Base-by-base conservation (phyloP, 2,888 invertebrate genomes). In the Cloeon dipterum region DNA sequence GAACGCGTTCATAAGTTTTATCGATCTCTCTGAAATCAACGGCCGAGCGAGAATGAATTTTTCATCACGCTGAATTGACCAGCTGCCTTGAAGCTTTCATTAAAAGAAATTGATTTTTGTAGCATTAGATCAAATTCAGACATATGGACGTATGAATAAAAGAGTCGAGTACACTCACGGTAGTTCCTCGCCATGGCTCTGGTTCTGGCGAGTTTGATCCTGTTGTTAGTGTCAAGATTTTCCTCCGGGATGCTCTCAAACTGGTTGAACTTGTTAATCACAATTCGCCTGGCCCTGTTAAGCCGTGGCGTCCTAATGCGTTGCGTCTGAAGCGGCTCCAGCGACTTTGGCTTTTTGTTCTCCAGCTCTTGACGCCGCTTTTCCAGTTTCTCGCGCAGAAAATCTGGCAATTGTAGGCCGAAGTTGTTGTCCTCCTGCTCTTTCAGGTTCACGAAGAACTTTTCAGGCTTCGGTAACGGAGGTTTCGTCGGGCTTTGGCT, bases 181-280 rank as follows among this genome's bases (percentile, higher is more conserved):
- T n/a, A n/a, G n/a, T n/a, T n/a, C n/a, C n/a, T n/a, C n/a, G n/a
- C n/a, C n/a, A n/a, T n/a, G n/a, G n/a, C n/a, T n/a, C n/a, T n/a
- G n/a, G n/a, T n/a, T n/a, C n/a, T n/a, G n/a, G n/a, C n/a, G n/a
- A n/a, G n/a, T n/a, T n/a, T n/a, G n/a, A n/a, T n/a, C n/a, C n/a
- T n/a, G n/a, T n/a, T n/a, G n/a, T n/a, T 29, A 29, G 29, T 5
- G n/a, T 29, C 29, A n/a, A 10, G 8, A 5, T 18, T 18, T 19
- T 34, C 35, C 20, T 34, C 35, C 14, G 35, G 35, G 19, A 34
- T 34, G 19, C 35, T 20, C 19, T 34, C 35, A n/a, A 34, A 34
- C 20, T 19, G 19, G 19, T 34, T 19, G n/a, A 34, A 34, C 8
- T 21, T 19, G 8, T 14, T 34, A n/a, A 4, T 13, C 4, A 34